Evolutionary conservation across 2,113 vertebrate species (phyloP), one percentile per base, ranked within the genome.

Genomic region (Pollachius pollachius): DNA sequence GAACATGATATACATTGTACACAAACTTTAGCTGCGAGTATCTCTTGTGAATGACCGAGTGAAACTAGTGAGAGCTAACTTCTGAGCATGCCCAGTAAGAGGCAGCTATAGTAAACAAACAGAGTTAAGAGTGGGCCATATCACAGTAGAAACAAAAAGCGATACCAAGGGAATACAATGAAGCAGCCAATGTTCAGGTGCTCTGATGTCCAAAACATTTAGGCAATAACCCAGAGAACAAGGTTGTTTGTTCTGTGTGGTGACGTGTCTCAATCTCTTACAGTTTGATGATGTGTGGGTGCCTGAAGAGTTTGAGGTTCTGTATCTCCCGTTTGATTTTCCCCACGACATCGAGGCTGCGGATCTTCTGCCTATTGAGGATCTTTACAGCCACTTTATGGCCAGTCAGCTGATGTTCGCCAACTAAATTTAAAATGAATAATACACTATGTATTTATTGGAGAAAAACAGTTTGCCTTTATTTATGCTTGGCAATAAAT

Each of bases 361-460:
- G 96, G 84, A 99, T 97, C 92, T 94, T 98, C 92, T 99, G 97
- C 75, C 97, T 94, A 86, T 99, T 99, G 67, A 99, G 91, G 82
- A 99, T 99, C 92, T 99, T 99, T 62, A 99, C 97, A 3, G 97
- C 97, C 56, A 99, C 97, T 89, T 99, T 99, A 81, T 99, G 97
- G 65, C 97, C 96, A 0, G 97, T 99, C 82, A 99, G 79, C 89
- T 98, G 96, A 84, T 99, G 97, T 82, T 97, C 96, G 4, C 97
- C 97, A 73, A 99, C 97, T 99, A 76, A 65, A 87, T 87, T 84
- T 48, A 85, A 71, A 83, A 82, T 65, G 64, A 68, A 18, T 58
- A 48, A 48, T 13, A 48, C 12, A 48, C 41, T 12, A 48, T 48
- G 8, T 13, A 48, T 48, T 48, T 13, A 48, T 48, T 48, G 41